Base-by-base conservation (phyloP, 2,888 invertebrate species). In the Micoletzkya japonica region DNA sequence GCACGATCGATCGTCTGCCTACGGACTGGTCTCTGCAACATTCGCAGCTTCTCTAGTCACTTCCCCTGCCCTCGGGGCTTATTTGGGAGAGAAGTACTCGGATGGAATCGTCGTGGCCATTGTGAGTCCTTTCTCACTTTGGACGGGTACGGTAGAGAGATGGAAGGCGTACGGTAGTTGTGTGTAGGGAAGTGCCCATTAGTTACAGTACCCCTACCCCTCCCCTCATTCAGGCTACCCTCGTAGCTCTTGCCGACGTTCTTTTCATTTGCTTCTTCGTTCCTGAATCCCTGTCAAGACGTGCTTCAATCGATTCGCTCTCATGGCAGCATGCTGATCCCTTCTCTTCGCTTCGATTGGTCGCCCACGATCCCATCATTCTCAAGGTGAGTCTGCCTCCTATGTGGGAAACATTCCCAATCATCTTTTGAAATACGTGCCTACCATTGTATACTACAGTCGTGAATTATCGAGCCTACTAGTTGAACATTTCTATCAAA, bases 1-100 rank as follows among this genome's bases (percentile, higher is more conserved):
- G 72, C 54, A 54, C 30, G 82, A 84, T 69, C 72, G 84, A 10
- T 79, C 82, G 2, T 81, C 84, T 2, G 84, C 84, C 0, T 84
- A 82, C 69, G 84, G 84, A 1, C 78, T 89, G 86, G 91, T 92
- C n/a, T 95, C 95, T 32, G 98, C 97, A 36, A 98, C 97, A 70
- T 98, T 98, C 89, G 97, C 97, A 24, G 98, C 97, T 76, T 96
- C 95, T 86, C 91, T 98, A 90, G 96, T 98, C 60, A 96, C 97
- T 79, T 95, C 95, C 73, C 98, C 98, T 17, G 96, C 97, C 2
- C 89, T 98, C 69, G 98, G 98, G n/a, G 89, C 89, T 4, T 89
- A 89, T 80, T 84, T 90, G 63, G 88, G 87, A 44, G 91, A 92
- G 85, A 89, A 90, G 72, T 94, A 94, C 86, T 92, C 92, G 76